Percentiles rank a stretch among this genome's conserved stretches.
Conservation (phyloP, 2,797 vertebrate species). For the Enteromius afrohamiltoni region DNA sequence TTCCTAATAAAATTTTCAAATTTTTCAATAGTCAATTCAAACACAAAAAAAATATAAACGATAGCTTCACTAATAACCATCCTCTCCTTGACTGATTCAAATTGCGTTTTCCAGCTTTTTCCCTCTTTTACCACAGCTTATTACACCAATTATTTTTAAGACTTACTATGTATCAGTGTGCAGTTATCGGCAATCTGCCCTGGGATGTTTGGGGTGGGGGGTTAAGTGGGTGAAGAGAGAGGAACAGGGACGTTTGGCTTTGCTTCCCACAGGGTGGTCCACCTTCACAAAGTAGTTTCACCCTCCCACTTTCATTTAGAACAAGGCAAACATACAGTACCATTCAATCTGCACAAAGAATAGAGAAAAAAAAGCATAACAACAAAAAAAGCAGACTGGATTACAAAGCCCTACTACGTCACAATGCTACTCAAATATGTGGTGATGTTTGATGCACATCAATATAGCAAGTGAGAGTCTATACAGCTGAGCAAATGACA, state of each 20-base stretch:
- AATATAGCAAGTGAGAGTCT: constrained; percentile 7
- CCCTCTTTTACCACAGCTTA: constrained; percentile 13
- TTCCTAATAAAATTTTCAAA: not conserved
- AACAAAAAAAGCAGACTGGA: constrained; percentile 56
- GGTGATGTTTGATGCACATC: constrained; percentile 34
- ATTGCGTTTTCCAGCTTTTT: constrained; percentile 23
- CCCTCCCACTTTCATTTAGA: constrained; percentile 65
- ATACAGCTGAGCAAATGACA: constrained; percentile 54
- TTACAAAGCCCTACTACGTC: constrained; percentile 56
- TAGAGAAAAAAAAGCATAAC: constrained; percentile 60
- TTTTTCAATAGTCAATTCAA: not conserved
- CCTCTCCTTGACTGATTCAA: constrained; percentile 30
- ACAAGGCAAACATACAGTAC: constrained; percentile 68
- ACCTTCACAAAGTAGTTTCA: constrained; percentile 62
- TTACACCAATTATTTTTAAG: constrained; percentile 48
- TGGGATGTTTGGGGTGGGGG: constrained; percentile 50
- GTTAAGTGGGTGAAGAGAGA: constrained; percentile 52
- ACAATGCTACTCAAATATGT: constrained; percentile 60
- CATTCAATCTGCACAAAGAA: constrained; percentile 62
- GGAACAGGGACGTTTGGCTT: constrained; percentile 46
- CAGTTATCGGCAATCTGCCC: constrained; percentile 51
- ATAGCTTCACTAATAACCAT: not conserved
- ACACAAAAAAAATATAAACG: too few relatives aligned
- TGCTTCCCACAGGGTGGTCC: constrained; percentile 70
- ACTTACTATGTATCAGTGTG: constrained; percentile 48